phyloP scores from a whole-genome alignment of 2,113 vertebrate genomes.

The Petromus typicus region DNA sequence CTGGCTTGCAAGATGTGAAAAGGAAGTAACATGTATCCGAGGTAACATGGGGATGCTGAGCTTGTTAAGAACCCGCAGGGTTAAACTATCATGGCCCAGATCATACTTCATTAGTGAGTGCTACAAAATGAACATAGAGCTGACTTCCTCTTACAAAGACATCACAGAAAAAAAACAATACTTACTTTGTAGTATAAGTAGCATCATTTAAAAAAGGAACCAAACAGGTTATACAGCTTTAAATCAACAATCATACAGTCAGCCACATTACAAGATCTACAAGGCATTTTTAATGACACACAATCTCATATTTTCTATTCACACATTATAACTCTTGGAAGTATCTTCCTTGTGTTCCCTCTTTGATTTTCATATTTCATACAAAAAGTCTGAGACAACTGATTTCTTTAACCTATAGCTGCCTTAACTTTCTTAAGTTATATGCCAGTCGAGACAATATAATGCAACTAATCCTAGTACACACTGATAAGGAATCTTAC shows the following conservation, averaged over 20 bases:
- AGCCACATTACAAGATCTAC: conserved; percentile 50
- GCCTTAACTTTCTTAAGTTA: neutral
- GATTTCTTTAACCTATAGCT: neutral
- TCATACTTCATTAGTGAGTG: conserved; percentile 60
- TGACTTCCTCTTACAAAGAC: conserved; percentile 73
- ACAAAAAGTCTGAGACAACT: neutral
- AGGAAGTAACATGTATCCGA: conserved; percentile 54
- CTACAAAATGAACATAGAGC: conserved; percentile 60
- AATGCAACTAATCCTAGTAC: neutral
- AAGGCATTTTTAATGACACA: conserved; percentile 47
- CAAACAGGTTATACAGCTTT: conserved; percentile 77
- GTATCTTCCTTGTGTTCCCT: neutral
- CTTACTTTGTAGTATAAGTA: conserved; percentile 68
- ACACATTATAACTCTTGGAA: neutral
- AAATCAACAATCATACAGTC: conserved; percentile 19
- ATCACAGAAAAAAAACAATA: conserved; percentile 70
- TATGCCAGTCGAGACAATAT: neutral
- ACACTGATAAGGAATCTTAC: neutral
- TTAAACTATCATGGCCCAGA: conserved; percentile 68
- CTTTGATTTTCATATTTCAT: conserved; percentile 8
- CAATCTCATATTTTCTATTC: neutral
- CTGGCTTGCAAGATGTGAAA: conserved; percentile 59
- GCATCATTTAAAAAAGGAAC: conserved; percentile 76
- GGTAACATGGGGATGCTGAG: conserved; percentile 60
- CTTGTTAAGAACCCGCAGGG: conserved; percentile 51